Conservation (phyloP, 2,113 vertebrate species). For the Halichoeres trimaculatus region DNA sequence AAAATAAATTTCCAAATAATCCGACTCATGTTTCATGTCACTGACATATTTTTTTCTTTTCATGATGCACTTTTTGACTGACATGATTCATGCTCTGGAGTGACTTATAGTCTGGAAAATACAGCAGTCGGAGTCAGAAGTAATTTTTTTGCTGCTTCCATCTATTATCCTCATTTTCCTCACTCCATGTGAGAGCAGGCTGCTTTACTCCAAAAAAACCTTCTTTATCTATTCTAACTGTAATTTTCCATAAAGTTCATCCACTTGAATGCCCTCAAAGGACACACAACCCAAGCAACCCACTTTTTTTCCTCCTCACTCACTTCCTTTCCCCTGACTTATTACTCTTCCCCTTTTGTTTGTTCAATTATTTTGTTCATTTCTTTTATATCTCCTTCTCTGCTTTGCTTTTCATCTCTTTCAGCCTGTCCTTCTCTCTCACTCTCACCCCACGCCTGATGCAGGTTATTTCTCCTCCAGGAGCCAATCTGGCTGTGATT, state of each 20-base stretch:
- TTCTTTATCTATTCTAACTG: background rate
- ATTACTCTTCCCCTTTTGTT: slow-evolving; percentile 43
- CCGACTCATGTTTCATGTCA: too few species aligned
- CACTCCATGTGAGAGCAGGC: slow-evolving; percentile 3
- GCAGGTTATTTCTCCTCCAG: slow-evolving; percentile 66
- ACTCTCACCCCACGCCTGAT: slow-evolving; percentile 35
- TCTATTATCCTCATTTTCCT: slow-evolving; percentile 17
- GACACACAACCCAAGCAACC: slow-evolving; percentile 18
- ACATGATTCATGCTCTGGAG: too few species aligned
- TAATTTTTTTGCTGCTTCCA: too few species aligned
- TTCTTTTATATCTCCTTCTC: slow-evolving; percentile 41
- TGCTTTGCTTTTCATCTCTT: slow-evolving; percentile 35
- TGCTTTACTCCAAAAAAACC: background rate
- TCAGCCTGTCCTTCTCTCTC: slow-evolving; percentile 2
- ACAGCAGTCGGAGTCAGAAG: too few species aligned
- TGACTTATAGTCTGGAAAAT: too few species aligned
- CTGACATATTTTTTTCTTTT: too few species aligned
- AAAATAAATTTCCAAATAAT: too few species aligned
- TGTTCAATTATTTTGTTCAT: slow-evolving; percentile 50
- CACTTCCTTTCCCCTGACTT: slow-evolving; percentile 9
- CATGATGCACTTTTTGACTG: too few species aligned
- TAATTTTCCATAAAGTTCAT: slow-evolving; percentile 10
- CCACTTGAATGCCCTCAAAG: slow-evolving; percentile 37
- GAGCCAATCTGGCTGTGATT: slow-evolving; percentile 77
- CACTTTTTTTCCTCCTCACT: slow-evolving; percentile 29